Evolutionary conservation across 2,888 invertebrate species (phyloP).

Genomic region (Drosophila tanythrix): DNA sequence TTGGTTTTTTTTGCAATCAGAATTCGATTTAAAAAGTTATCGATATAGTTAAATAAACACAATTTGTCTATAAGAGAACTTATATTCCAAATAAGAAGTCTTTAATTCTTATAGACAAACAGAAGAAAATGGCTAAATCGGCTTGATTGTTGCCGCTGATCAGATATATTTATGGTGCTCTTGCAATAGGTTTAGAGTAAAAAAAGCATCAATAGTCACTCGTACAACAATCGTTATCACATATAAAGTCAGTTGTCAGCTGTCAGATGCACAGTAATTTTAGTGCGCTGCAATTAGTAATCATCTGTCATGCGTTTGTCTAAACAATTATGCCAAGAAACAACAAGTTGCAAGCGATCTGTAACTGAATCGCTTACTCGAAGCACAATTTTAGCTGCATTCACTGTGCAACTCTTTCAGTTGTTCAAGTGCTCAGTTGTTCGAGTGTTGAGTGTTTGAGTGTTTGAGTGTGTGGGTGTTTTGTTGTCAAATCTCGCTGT

Average conservation of each 20-base stretch:
- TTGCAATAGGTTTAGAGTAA: not conserved
- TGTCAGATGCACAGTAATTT: constrained; percentile 53
- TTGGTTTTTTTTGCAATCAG: not conserved
- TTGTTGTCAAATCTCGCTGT: constrained; percentile 14
- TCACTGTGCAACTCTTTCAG: constrained; percentile 2
- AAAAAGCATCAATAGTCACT: not conserved
- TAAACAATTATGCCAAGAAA: constrained; percentile 66
- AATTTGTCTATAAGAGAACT: not conserved
- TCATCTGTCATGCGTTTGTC: constrained; percentile 75
- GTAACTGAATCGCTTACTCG: constrained; percentile 6
- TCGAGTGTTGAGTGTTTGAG: not conserved
- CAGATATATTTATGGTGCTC: not conserved
- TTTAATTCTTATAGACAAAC: not conserved
- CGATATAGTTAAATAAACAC: not conserved
- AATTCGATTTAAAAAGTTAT: not conserved
- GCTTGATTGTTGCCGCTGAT: not conserved
- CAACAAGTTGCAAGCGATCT: constrained; percentile 16
- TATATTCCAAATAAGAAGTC: not conserved
- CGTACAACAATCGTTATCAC: not conserved
- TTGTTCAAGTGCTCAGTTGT: not conserved
- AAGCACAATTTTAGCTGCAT: constrained; percentile 28
- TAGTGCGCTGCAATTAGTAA: constrained; percentile 76
- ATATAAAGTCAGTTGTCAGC: constrained; percentile 16
- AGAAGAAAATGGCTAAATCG: not conserved
- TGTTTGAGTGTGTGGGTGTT: constrained; percentile 41